Evolutionary conservation across 2,888 invertebrate species (phyloP).

Genomic region (Hirtodrosophila alboralis): DNA sequence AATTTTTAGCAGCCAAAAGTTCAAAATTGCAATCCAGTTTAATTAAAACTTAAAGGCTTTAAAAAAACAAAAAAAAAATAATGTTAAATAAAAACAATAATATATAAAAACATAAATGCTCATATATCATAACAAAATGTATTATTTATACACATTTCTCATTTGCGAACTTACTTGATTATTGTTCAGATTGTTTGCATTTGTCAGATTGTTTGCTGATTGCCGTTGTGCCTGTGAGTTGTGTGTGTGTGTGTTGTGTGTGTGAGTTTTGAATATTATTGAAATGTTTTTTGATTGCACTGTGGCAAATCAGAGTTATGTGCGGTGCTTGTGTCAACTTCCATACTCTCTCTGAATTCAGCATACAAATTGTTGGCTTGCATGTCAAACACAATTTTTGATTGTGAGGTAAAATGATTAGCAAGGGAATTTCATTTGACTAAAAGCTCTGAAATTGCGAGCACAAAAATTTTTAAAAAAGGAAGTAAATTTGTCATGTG

Average conservation of each 20-base stretch:
- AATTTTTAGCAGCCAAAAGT: not conserved
- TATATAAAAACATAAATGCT: no score
- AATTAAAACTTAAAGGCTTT: constrained; percentile 48
- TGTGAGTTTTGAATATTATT: constrained; percentile 38
- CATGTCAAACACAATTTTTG: constrained; percentile 33
- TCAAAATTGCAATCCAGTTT: constrained; percentile 25
- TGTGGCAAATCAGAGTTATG: constrained; percentile 37
- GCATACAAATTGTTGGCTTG: constrained; percentile 35
- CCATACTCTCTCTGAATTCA: no score
- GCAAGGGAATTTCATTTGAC: constrained; percentile 32
- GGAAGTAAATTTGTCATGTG: no score
- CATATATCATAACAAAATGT: no score
- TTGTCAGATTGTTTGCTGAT: constrained; percentile 73
- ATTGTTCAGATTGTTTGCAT: constrained; percentile 54
- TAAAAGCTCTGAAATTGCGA: constrained; percentile 41
- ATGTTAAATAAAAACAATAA: not conserved
- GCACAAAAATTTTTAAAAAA: not conserved
- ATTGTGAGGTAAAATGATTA: constrained; percentile 39
- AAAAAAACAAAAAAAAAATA: constrained; percentile 9
- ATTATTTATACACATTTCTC: constrained; percentile 11
- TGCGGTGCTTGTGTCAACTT: constrained; percentile 10
- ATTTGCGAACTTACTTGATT: constrained; percentile 16
- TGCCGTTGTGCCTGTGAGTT: constrained; percentile 38
- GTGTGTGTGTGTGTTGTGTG: constrained; percentile 10
- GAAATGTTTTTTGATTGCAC: constrained; percentile 62